Conservation (phyloP, 2,888 invertebrate species). For the Oxytorus armatus region DNA sequence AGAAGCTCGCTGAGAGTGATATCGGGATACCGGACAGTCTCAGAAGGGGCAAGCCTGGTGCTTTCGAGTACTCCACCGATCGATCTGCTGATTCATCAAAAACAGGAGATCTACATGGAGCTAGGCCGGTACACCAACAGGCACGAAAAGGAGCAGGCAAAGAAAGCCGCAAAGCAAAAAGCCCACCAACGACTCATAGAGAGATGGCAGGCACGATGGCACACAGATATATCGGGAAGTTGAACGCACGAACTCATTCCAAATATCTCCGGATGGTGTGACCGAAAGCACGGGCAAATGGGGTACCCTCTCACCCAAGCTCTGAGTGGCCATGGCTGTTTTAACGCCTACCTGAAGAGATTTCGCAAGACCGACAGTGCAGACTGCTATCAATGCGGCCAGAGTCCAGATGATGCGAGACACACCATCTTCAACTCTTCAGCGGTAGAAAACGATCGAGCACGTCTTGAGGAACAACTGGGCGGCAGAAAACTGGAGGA, state of each 20-base stretch:
- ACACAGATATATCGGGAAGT: not conserved
- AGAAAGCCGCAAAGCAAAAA: not conserved
- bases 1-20: conserved; percentile 36
- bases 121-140: not conserved
- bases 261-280: not conserved
- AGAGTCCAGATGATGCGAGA: not conserved
- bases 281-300: not conserved
- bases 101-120: conserved; percentile 37
- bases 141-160: not conserved
- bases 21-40: conserved; percentile 50
- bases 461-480: no score
- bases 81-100: conserved; percentile 40
- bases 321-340: conserved; percentile 70
- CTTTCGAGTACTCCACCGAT: conserved; percentile 40
- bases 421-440: not conserved
- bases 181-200: not conserved
- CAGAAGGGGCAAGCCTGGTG: conserved; percentile 35
- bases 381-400: not conserved
- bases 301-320: conserved; percentile 61
- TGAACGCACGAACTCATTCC: not conserved
- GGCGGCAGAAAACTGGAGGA: no score
- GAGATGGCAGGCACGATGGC: conserved; percentile 14
- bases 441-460: not conserved
- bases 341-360: not conserved
- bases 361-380: not conserved